Evolutionary conservation across 2,797 vertebrate species (phyloP), one percentile per base, ranked within the genome.

Genomic region (Pantherophis vulpinus): DNA sequence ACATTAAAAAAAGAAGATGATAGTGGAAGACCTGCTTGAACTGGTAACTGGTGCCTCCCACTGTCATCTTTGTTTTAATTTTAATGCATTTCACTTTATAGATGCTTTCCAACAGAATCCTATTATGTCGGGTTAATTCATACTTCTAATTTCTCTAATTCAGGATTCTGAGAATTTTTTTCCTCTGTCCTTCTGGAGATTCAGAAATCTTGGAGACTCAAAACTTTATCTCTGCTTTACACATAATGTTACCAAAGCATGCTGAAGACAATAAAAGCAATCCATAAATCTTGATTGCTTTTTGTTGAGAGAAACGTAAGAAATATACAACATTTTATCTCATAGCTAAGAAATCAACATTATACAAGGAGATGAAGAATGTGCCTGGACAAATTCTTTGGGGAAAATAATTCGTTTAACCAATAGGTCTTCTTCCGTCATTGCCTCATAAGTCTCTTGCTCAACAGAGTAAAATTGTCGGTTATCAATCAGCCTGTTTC

Each of bases 401-500:
- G 90, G 14, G 79, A n/a, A 90, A 94, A 87, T 1, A 91, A 3
- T 54, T 93, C 14, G 1, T 93, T 93, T 58, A 0, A 86, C 4
- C 32, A 23, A 1, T 29, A 32, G 92, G 94, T 61, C 23, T 93
- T 3, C 0, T 58, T 74, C 25, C 63, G 11, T 51, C 0, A 59
- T 83, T 94, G 88, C 89, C 86, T 58, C 55, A 88, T 56, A 88
- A 58, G 54, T 88, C 54, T 23, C 18, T 8, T 88, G n/a, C 29
- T 56, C 55, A 88, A 55, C 55, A 59, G 37, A 61, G 4, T 83
- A 47, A 47, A 47, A 60, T 96, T 95, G 37, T 66, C 63, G 13
- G 74, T 42, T 95, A 92, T 59, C 42, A 93, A 89, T 55, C 92
- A 94, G 90, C 59, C 60, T 87, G 3, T 42, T 37, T 92, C 56